Percentiles rank a stretch among this genome's conserved stretches.
Evolutionary conservation across 2,797 vertebrate genomes (phyloP).

Genomic region (Neosalanx taihuensis): DNA sequence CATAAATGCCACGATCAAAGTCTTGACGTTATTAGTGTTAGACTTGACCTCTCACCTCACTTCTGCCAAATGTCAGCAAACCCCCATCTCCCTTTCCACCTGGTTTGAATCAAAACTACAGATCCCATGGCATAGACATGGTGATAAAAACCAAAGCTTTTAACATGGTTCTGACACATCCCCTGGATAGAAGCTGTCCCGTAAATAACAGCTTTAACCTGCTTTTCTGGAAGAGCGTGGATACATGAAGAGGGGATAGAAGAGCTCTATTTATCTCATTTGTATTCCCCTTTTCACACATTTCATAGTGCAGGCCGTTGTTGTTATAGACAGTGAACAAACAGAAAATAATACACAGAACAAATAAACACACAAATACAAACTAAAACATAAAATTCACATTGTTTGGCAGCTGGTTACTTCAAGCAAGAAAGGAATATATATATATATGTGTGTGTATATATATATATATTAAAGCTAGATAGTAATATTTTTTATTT

Average conservation of each 20-base stretch:
- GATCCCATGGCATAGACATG: constrained; percentile 66
- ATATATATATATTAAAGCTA: too few species aligned
- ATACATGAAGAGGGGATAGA: constrained; percentile 39
- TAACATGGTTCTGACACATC: constrained; percentile 51
- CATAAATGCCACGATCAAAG: constrained; percentile 95
- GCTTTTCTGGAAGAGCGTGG: constrained; percentile 52
- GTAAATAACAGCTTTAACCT: constrained; percentile 62
- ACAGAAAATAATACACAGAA: too few species aligned
- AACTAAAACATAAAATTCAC: background rate
- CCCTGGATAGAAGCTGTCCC: constrained; percentile 58
- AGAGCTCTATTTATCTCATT: constrained; percentile 7
- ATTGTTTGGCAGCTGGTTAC: too few species aligned
- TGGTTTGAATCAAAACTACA: constrained; percentile 89
- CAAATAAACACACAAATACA: background rate
- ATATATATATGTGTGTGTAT: too few species aligned
- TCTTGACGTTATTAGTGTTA: constrained; percentile 88
- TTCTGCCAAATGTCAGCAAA: constrained; percentile 77
- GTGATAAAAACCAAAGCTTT: constrained; percentile 63
- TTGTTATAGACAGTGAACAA: too few species aligned
- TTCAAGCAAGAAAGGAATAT: too few species aligned
- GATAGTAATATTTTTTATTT: too few species aligned
- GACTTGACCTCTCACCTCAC: constrained; percentile 82
- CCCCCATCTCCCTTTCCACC: constrained; percentile 78
- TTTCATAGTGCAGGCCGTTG: background rate
- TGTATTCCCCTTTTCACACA: background rate